Evolutionary conservation across 2,797 vertebrate genomes (phyloP).

Genomic region (Phylloscopus collybita): DNA sequence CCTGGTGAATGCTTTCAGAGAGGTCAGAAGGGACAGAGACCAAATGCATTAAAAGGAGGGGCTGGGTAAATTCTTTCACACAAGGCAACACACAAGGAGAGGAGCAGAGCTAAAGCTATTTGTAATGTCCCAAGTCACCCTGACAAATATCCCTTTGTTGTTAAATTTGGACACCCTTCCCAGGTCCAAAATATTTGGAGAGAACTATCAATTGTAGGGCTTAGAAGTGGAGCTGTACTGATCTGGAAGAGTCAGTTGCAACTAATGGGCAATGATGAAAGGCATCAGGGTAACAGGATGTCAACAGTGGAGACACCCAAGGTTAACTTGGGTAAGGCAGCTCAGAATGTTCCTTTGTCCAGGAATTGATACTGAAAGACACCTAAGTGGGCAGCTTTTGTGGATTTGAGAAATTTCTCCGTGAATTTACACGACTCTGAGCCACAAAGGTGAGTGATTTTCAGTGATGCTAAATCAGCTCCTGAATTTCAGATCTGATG

Average conservation of each 20-base stretch:
- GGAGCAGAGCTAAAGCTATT: background rate
- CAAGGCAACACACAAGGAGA: background rate
- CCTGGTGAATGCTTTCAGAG: background rate
- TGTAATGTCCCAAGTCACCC: background rate
- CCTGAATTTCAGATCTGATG: background rate
- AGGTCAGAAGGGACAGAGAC: background rate
- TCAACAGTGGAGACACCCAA: background rate
- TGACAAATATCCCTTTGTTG: background rate
- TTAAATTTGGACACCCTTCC: background rate
- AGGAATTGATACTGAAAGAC: background rate
- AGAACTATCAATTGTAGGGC: background rate
- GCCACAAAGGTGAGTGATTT: background rate
- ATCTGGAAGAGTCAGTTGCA: background rate
- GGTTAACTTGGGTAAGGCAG: background rate
- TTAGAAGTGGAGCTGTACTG: background rate
- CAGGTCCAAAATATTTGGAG: background rate
- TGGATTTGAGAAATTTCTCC: background rate
- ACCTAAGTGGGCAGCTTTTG: background rate
- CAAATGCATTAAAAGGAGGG: background rate
- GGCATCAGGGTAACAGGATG: background rate
- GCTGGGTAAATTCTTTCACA: background rate
- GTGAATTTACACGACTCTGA: background rate
- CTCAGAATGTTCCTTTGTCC: background rate
- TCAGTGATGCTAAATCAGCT: background rate
- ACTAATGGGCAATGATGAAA: background rate